phyloP scores from a whole-genome alignment of 2,797 vertebrate genomes.

The Vireo griseus region DNA sequence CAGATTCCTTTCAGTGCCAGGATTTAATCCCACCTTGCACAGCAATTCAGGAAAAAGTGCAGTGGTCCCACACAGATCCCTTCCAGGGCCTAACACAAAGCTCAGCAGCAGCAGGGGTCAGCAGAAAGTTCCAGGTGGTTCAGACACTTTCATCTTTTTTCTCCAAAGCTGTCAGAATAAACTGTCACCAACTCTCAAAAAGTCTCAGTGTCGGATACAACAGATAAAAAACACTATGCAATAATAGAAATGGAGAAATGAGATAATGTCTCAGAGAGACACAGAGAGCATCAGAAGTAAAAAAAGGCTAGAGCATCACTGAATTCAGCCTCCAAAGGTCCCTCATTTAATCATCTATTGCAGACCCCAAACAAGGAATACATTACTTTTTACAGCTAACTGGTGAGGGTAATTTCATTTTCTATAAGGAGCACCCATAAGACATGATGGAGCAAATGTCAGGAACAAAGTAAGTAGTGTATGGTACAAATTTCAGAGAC shows the following conservation, averaged over 20 bases:
- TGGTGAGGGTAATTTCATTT: neutral
- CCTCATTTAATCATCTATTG: neutral
- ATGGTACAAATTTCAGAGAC: neutral
- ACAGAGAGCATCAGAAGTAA: neutral
- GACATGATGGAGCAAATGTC: neutral
- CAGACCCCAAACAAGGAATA: neutral
- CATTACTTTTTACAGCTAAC: neutral
- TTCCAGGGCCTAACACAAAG: neutral
- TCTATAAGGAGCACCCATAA: neutral
- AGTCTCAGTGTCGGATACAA: neutral
- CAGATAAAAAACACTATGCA: neutral
- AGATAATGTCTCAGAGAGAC: neutral
- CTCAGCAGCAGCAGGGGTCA: neutral
- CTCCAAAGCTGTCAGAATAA: neutral
- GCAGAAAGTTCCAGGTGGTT: neutral
- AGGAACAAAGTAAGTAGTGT: neutral
- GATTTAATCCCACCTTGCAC: neutral
- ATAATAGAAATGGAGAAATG: neutral
- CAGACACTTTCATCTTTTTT: neutral
- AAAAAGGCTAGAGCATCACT: neutral
- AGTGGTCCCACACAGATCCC: neutral
- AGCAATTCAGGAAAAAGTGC: neutral
- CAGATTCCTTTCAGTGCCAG: neutral
- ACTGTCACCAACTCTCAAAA: neutral
- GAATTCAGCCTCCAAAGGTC: neutral